Evolutionary conservation across 2,113 vertebrate species (phyloP).

Genomic region (Narcine bancroftii): DNA sequence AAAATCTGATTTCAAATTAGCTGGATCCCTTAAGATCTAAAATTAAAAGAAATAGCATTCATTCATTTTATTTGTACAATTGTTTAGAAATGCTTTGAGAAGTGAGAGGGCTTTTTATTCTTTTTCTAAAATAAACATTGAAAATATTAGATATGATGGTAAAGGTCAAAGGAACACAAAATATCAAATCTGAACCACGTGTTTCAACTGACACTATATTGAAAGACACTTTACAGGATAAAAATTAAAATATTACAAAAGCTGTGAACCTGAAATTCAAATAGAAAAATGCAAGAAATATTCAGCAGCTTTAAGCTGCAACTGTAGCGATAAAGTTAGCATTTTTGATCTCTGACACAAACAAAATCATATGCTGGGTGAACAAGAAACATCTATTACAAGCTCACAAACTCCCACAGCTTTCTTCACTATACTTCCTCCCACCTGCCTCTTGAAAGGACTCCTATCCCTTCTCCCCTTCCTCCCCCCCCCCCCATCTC

Average conservation of each 20-base stretch:
- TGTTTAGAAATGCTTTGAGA: background rate
- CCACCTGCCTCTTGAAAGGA: too few relatives aligned
- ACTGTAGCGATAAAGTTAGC: background rate
- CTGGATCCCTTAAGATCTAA: background rate
- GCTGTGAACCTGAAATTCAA: background rate
- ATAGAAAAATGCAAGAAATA: background rate
- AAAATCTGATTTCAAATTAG: background rate
- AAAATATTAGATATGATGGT: background rate
- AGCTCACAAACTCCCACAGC: too few relatives aligned
- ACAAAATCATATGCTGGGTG: too few relatives aligned
- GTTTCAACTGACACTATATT: background rate
- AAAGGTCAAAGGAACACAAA: background rate
- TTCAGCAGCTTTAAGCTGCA: background rate
- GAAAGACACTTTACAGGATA: background rate
- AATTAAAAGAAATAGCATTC: background rate
- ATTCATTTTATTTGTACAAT: background rate
- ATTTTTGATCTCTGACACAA: background rate
- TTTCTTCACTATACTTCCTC: too few relatives aligned
- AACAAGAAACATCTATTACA: too few relatives aligned
- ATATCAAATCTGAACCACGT: background rate
- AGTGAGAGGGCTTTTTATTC: background rate
- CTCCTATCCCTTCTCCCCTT: too few relatives aligned
- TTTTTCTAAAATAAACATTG: background rate
- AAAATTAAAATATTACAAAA: background rate
- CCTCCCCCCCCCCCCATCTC: too few relatives aligned